Evolutionary conservation across 1,140 invertebrate genomes (phyloP), one percentile per base, ranked within the genome.

Genomic region (Onthophagus taurus): DNA sequence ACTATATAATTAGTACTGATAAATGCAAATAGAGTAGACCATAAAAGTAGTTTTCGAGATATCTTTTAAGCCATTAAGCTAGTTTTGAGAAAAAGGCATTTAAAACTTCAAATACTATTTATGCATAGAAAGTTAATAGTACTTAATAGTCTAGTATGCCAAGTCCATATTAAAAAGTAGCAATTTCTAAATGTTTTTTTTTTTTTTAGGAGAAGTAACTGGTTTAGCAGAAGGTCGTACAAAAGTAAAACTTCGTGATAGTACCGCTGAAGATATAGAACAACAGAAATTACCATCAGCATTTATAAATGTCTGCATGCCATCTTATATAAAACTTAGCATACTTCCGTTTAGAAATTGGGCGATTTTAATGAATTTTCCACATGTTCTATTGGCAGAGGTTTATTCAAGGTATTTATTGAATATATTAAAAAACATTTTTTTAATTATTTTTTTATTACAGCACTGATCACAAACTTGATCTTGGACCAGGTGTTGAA

Each of bases 351-450:
- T 82, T 48, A 75, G 74, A 57, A 87, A 81, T 61, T 85, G 81
- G 76, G 70, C 79, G 3, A 66, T 89, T 9, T 71, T 85, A 36
- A 66, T 80, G 12, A 75, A 74, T 1, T 71, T 79, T 31, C 62
- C 66, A 9, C 87, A 89, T 61, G 79, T 80, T 47, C 76, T 92
- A 35, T 64, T 76, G 9, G 75, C 88, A 24, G 78, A 88, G 54
- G 59, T 90, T 1, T 88, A 77, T 59, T 79, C 88, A 24, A 67
- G 72, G 77, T 71, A 76, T 17, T 20, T 38, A 3, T 2, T 29
- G 1, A 45, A 45, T 1, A 13, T 36, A 16, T 37, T 23, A 13
- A 24, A 19, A 11, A 39, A 29, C 11, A 13, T 26, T 43, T 29
- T 44, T 3, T 17, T 35, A 34, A 46, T 38, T 14, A 23, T n/a